These are phyloP conservation scores for Myopa tessellatipennis DNA, from an alignment of 2,888 invertebrate genomes.

Conservation along the genomic window DNA sequence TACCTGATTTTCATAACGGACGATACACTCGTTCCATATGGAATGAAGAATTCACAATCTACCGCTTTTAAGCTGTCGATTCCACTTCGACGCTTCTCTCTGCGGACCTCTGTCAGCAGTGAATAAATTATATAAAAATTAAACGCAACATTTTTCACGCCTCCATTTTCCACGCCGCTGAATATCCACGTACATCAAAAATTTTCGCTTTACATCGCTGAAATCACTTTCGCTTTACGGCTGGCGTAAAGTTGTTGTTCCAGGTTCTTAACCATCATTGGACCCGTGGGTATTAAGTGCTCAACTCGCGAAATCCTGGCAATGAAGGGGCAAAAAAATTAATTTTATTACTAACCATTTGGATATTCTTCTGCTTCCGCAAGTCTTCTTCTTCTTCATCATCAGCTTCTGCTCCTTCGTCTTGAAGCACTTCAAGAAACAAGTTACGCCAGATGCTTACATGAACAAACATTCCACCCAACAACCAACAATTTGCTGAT, in stretches of 20 bases:
- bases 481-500: constrained; percentile 2
- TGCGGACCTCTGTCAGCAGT: too few species aligned
- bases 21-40: too few species aligned
- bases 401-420: neutral
- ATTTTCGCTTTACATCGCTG: neutral
- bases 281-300: constrained; percentile 14
- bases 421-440: neutral
- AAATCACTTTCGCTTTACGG: neutral
- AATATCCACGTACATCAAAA: too few species aligned
- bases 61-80: too few species aligned
- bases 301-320: neutral
- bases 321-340: constrained; percentile 4
- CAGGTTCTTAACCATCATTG: neutral
- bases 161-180: neutral
- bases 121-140: neutral
- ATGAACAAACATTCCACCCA: constrained; percentile 22
- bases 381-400: neutral
- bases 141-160: neutral
- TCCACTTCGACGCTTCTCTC: too few species aligned
- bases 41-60: too few species aligned
- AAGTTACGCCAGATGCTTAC: constrained; percentile 22
- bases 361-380: neutral
- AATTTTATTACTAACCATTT: constrained; percentile 16
- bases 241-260: neutral
- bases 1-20: too few species aligned